Percentiles rank a stretch among this genome's conserved stretches.
These are phyloP conservation scores for Amazona finschi DNA, from an alignment of 2,797 vertebrate species.

Conservation along the genomic window DNA sequence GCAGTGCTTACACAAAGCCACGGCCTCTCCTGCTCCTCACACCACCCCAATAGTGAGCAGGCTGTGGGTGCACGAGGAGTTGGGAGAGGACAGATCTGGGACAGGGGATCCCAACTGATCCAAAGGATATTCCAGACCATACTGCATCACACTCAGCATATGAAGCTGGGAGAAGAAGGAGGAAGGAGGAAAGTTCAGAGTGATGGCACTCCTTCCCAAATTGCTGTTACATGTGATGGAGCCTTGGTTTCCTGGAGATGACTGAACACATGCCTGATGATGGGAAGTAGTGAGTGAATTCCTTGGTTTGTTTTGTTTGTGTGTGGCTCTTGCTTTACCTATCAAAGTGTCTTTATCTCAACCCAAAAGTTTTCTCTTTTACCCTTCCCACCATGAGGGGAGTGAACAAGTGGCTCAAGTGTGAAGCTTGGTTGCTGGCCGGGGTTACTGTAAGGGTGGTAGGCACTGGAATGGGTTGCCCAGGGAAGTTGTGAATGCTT, in stretches of 20 bases:
- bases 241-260: neutral
- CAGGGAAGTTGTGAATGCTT: too few relatives aligned
- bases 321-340: rapidly evolving
- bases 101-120: neutral
- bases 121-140: neutral
- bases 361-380: neutral
- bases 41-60: rapidly evolving
- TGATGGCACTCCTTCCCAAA: rapidly evolving
- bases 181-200: rapidly evolving
- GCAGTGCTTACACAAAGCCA: rapidly evolving
- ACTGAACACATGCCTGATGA: neutral
- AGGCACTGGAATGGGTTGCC: too few relatives aligned
- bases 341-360: neutral
- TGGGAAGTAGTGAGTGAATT: neutral
- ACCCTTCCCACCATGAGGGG: rapidly evolving
- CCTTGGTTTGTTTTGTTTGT: neutral
- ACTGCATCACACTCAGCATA: rapidly evolving
- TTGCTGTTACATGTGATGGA: rapidly evolving
- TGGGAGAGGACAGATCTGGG: neutral
- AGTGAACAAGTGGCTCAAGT: rapidly evolving
- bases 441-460: neutral
- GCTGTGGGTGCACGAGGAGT: rapidly evolving
- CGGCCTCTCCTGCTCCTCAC: neutral
- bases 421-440: rapidly evolving
- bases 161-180: neutral